Conservation (phyloP, 2,797 vertebrate species). For the Neostethus bicornis region DNA sequence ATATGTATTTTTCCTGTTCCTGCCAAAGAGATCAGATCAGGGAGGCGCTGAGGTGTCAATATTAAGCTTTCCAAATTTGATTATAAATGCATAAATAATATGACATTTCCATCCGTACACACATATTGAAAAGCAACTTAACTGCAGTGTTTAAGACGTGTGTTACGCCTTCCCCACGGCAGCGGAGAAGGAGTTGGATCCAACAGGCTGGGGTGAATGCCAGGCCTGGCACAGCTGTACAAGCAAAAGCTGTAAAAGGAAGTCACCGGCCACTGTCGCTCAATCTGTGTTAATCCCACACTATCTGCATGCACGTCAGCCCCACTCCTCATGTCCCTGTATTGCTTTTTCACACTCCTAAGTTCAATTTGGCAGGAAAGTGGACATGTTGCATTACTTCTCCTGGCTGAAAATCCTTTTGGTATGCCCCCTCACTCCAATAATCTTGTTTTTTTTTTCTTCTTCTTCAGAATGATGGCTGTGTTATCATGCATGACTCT, state of each 20-base stretch:
- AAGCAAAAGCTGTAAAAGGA: slow-evolving; percentile 72
- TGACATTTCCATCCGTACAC: slow-evolving; percentile 34
- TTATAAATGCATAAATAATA: slow-evolving; percentile 63
- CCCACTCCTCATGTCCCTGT: slow-evolving; percentile 47
- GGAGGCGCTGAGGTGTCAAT: slow-evolving; percentile 48
- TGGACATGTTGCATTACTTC: slow-evolving; percentile 67
- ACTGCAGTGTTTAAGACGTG: slow-evolving; percentile 67
- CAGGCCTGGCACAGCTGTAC: slow-evolving; percentile 77
- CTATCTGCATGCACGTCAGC: slow-evolving; percentile 64
- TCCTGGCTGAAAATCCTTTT: slow-evolving; percentile 55
- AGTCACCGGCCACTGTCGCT: slow-evolving; percentile 66
- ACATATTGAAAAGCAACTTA: slow-evolving; percentile 43
- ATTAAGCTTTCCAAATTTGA: slow-evolving; percentile 52
- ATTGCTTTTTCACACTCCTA: slow-evolving; percentile 62
- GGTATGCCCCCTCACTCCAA: slow-evolving; percentile 43
- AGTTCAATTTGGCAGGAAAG: slow-evolving; percentile 65
- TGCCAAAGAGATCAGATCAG: slow-evolving; percentile 51
- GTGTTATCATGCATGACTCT: slow-evolving; percentile 31
- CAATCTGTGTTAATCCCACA: slow-evolving; percentile 70
- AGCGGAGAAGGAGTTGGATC: slow-evolving; percentile 59
- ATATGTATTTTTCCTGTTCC: slow-evolving; percentile 54
- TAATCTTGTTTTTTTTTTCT: slow-evolving; percentile 32
- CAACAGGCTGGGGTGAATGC: slow-evolving; percentile 57
- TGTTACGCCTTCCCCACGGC: slow-evolving; percentile 56
- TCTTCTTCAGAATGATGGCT: slow-evolving; percentile 32